These are phyloP conservation scores for Montipora capricornis DNA, from an alignment of 64 coral and sea anemone genomes.

Conservation along the genomic window DNA sequence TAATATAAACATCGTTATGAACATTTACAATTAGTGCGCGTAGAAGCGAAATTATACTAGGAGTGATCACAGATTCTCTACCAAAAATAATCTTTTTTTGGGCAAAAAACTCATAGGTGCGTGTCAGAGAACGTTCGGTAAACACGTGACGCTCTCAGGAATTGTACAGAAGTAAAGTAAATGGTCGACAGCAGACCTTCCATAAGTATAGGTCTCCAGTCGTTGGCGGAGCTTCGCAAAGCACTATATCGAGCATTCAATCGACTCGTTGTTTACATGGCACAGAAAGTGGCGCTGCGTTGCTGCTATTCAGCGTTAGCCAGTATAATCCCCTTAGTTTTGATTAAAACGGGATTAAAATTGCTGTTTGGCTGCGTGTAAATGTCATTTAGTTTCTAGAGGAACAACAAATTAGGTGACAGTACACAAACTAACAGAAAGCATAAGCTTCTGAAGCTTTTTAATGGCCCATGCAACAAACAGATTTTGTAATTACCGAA, in stretches of 20 bases:
- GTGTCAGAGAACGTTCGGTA: background rate
- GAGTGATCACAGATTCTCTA: constrained; percentile 1
- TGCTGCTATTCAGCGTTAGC: background rate
- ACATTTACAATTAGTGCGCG: no score
- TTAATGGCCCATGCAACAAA: background rate
- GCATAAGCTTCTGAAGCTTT: background rate
- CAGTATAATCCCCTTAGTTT: background rate
- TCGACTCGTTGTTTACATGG: background rate
- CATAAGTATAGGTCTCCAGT: constrained; percentile 4
- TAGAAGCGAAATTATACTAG: no score
- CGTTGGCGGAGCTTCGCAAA: background rate
- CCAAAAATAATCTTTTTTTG: background rate
- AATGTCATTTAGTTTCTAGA: background rate
- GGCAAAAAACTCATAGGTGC: constrained; percentile 2
- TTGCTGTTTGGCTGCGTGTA: constrained; percentile 5
- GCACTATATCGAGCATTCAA: background rate
- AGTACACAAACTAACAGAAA: background rate
- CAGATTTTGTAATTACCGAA: constrained; percentile 4
- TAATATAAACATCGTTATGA: no score
- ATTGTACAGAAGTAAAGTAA: background rate
- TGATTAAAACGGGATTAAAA: constrained; percentile 1
- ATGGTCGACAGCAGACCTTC: background rate
- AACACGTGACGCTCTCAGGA: background rate
- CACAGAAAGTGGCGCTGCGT: background rate
- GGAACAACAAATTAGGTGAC: background rate